These are phyloP conservation scores for Riparia riparia DNA, from an alignment of 2,113 vertebrate genomes.

Conservation along the genomic window DNA sequence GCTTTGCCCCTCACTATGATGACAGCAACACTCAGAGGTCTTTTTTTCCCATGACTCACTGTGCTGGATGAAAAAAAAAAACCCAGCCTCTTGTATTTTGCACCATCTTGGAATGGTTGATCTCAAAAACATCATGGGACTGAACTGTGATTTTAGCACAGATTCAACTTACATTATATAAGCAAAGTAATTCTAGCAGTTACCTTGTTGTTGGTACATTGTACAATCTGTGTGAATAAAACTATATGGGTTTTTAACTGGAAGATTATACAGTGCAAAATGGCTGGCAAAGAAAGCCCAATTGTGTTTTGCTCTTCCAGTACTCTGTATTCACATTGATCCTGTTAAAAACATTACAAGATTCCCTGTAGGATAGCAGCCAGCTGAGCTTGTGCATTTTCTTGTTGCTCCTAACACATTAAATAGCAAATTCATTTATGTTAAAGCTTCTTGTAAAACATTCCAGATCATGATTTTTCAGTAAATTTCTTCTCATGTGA, in stretches of 20 bases:
- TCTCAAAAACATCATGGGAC: not conserved
- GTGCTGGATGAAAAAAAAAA: not conserved
- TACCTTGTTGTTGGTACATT: not conserved
- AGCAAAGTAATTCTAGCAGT: not conserved
- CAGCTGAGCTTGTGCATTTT: not conserved
- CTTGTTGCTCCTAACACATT: not conserved
- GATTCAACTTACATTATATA: not conserved
- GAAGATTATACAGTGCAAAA: not conserved
- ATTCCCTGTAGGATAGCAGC: not conserved
- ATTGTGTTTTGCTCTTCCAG: not conserved
- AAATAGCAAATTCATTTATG: not conserved
- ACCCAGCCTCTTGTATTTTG: not conserved
- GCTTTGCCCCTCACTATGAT: rapidly evolving
- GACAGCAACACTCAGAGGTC: not conserved
- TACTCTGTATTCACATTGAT: not conserved
- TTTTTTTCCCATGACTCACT: rapidly evolving
- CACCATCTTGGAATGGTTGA: not conserved
- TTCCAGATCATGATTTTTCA: not conserved
- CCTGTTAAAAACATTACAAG: not conserved
- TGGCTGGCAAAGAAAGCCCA: not conserved
- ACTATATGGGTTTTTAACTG: not conserved
- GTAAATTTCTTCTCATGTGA: not conserved
- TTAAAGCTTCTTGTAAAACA: not conserved
- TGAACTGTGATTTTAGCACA: not conserved
- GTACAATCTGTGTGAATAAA: not conserved